Base-by-base conservation (phyloP, 1,140 invertebrate genomes). In the Achatina immaculata region DNA sequence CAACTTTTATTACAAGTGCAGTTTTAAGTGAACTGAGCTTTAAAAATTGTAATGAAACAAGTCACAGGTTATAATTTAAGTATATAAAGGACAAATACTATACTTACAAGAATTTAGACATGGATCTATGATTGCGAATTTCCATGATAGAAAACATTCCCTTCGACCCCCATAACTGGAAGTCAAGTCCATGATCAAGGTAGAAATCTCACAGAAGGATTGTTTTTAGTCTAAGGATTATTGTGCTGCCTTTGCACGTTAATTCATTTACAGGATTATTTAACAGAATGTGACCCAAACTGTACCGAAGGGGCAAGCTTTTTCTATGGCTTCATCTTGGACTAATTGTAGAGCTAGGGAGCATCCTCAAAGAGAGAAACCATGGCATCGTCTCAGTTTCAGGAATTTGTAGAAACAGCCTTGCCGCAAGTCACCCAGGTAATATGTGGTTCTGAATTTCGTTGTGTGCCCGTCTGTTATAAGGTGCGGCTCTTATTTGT, bases 381-480 rank as follows among this genome's bases (percentile, higher is more conserved):
- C 42, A 84, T 84, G 83, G 83, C 83, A 81, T 43, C 78, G 42
- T 73, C 81, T 77, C 81, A 84, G 43, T 84, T 84, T 80, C 81
- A 81, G 79, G 83, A 84, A 75, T 82, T 84, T 77, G 76, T 84
- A 84, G 83, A 84, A 34, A 66, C 77, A 45, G 78, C 79, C 74
- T 74, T 84, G 81, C 83, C 81, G 45, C 68, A 78, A 42, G 81
- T 80, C 65, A 81, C 80, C 31, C 83, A 84, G 81, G 83, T 84
- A 82, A 31, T 34, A 42, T 58, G n/a, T 58, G 11, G 55, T 14
- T 58, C 11, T 58, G 6, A 14, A 21, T 58, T 58, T 58, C 21
- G n/a, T n/a, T n/a, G n/a, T n/a, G n/a, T n/a, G n/a, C n/a, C 34
- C 34, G 31, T 21, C 16, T 78, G 24, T 36, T 36, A 21, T 76